phyloP scores from a whole-genome alignment of 2,888 invertebrate genomes.

The Pardosa pseudoannulata region DNA sequence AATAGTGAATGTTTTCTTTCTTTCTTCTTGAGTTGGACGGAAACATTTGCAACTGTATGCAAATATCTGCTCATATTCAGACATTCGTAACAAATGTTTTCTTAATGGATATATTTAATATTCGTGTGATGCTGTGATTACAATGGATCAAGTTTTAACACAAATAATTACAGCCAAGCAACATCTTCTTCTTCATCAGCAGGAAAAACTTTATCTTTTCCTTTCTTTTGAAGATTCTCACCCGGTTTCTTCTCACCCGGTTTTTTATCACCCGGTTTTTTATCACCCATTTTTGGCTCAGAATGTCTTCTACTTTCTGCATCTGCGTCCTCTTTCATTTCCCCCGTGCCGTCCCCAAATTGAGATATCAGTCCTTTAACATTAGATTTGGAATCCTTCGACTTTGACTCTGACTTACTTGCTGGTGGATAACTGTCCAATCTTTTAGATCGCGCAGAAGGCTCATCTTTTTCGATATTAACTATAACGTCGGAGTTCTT shows the following conservation, averaged over 20 bases:
- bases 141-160: no score
- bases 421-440: not conserved
- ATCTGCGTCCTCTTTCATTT: conserved; percentile 2
- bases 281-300: conserved; percentile 24
- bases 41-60: no score
- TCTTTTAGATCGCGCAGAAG: not conserved
- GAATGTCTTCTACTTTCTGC: conserved; percentile 54
- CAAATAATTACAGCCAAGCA: conserved; percentile 33
- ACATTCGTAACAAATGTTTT: no score
- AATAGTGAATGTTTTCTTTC: no score
- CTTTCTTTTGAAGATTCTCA: conserved; percentile 18
- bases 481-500: not conserved
- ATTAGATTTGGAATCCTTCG: not conserved
- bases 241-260: no score
- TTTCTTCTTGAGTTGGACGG: no score
- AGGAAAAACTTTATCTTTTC: conserved; percentile 26
- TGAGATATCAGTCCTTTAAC: conserved; percentile 33
- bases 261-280: conserved; percentile 4
- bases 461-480: not conserved
- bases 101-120: no score
- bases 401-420: not conserved
- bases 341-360: conserved; percentile 5
- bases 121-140: no score
- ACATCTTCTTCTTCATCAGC: conserved; percentile 29
- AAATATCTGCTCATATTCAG: no score